A percentile compares a stretch with the other conserved stretches of the same genome.
These are phyloP conservation scores for Streptopelia turtur DNA, from an alignment of 2,797 vertebrate genomes.

Conservation along the genomic window DNA sequence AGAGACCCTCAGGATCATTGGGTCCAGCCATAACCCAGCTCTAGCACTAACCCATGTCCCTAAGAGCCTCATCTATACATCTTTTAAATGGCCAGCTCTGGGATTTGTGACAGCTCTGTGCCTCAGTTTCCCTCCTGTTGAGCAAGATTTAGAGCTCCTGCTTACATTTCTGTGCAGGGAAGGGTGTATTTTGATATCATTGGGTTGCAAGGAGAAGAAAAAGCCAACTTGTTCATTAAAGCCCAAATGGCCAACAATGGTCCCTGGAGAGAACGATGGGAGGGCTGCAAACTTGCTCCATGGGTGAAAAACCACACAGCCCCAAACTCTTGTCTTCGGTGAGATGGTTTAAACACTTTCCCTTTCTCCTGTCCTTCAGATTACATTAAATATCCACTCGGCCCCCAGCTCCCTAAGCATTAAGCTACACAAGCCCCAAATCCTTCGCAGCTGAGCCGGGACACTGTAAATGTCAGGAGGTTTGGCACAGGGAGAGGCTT, in stretches of 20 bases:
- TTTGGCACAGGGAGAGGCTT: neutral
- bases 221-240: neutral
- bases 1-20: too few relatives aligned
- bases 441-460: neutral
- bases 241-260: neutral
- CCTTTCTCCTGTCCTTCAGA: neutral
- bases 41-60: too few relatives aligned
- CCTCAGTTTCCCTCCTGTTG: neutral
- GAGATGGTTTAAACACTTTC: neutral
- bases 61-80: too few relatives aligned
- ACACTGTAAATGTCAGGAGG: neutral
- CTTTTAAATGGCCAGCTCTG: rapidly evolving
- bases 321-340: neutral
- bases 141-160: neutral
- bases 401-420: neutral
- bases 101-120: rapidly evolving
- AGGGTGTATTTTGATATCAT: neutral
- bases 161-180: neutral
- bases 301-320: neutral
- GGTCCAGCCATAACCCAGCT: too few relatives aligned
- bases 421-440: neutral
- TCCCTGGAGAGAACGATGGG: neutral
- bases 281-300: neutral
- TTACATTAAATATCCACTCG: rapidly evolving
- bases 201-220: neutral